Evolutionary conservation across 92 coral and sea anemone species (phyloP), one percentile per base, ranked within the genome.

Genomic region (Desmophyllum pertusum): DNA sequence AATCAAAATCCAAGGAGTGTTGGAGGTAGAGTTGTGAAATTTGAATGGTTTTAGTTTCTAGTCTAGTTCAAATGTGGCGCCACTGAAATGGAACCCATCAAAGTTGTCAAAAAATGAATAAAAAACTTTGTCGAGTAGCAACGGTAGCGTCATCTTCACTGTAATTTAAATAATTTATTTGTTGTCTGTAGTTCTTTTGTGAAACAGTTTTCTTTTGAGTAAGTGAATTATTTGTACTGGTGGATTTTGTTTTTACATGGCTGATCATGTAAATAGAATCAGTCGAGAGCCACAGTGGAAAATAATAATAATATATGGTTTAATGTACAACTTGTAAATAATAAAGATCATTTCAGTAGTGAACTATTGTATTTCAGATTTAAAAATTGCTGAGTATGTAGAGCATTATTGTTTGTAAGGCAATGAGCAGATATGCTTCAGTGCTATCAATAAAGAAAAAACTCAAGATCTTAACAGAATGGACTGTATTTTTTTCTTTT

Each of bases 271-370:
- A n/a, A 48, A 67, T 46, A 43, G 48, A 69, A 37, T 48, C 76
- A 37, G 84, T 50, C 55, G 19, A 67, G 52, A 37, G 76, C 25
- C 65, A 37, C 50, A 33, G 84, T 80, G 76, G 66, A 80, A 50
- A 48, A 31, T 67, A 69, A 50, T 51, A 41, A 59, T 82, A 82
- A 82, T 82, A 82, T 82, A 82, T 82, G 70, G 70, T 55, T n/a
- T 0, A 82, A 82, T 55, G 78, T 73, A 59, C 59, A 71, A 82
- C 55, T 82, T 82, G 86, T 82, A 82, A 82, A 82, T 82, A 82
- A n/a, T n/a, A n/a, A n/a, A 52, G 65, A 80, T 80, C 76, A 67
- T 68, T 73, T 37, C 72, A 15, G 70, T 80, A 36, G 84, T 67
- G 62, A 62, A 52, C 61, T 80, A 45, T 66, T 41, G 78, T 81